Conservation (phyloP, 2,113 vertebrate genomes). For the Stegastes partitus region DNA sequence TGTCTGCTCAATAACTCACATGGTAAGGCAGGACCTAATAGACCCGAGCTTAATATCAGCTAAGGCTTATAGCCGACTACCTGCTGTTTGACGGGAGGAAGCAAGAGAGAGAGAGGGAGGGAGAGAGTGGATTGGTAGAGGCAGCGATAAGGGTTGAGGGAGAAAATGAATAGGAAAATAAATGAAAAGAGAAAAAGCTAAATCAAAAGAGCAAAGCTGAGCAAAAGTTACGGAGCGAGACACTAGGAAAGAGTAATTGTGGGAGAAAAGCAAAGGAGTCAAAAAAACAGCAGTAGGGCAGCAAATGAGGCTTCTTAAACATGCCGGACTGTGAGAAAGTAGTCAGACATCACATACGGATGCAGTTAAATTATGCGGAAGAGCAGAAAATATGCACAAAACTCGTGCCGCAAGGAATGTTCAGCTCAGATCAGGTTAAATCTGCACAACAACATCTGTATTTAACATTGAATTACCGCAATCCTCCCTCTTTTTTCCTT, state of each 20-base stretch:
- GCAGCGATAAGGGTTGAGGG: constrained; percentile 47
- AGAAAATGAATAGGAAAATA: constrained; percentile 55
- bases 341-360: background rate
- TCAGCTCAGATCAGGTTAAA: background rate
- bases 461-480: no score
- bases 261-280: constrained; percentile 43
- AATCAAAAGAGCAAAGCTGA: constrained; percentile 54
- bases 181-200: constrained; percentile 53
- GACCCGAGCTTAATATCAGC: constrained; percentile 70
- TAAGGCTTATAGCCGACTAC: constrained; percentile 69
- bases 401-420: background rate
- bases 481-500: no score
- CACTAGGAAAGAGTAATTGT: constrained; percentile 24
- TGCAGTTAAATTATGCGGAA: constrained; percentile 1
- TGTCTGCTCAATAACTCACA: constrained; percentile 66
- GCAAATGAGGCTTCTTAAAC: constrained; percentile 26
- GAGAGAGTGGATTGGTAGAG: constrained; percentile 22
- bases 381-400: background rate
- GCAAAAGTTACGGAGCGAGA: constrained; percentile 40
- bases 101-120: background rate
- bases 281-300: constrained; percentile 26
- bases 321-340: constrained; percentile 17
- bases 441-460: background rate
- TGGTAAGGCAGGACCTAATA: constrained; percentile 60
- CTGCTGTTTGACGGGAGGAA: constrained; percentile 63